Evolutionary conservation across 2,113 vertebrate species (phyloP).

Genomic region (Struthio camelus): DNA sequence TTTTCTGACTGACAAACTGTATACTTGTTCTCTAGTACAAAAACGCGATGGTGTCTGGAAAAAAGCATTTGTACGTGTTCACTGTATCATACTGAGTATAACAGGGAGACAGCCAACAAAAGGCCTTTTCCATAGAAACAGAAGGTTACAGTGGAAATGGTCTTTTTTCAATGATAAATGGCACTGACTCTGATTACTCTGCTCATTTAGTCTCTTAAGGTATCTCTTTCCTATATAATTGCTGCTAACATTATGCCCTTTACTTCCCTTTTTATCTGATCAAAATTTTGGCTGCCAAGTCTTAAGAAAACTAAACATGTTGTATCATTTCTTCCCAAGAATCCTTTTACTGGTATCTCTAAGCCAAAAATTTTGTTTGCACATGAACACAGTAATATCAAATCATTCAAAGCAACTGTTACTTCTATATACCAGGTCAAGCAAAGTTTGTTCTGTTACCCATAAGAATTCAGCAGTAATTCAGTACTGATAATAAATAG

Average conservation of each 20-base stretch:
- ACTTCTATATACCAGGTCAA: not conserved
- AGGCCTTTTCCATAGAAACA: not conserved
- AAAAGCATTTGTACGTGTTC: not conserved
- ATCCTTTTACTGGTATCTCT: not conserved
- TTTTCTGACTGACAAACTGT: not conserved
- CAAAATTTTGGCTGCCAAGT: not conserved
- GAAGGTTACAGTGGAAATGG: not conserved
- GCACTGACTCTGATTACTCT: not conserved
- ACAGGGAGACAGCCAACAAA: not conserved
- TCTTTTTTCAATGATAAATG: not conserved
- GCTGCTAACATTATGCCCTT: not conserved
- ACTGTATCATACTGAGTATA: not conserved
- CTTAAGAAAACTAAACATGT: not conserved
- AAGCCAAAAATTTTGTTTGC: not conserved
- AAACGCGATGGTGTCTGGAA: not conserved
- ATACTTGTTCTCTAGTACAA: not conserved
- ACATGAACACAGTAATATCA: not conserved
- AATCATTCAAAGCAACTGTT: not conserved
- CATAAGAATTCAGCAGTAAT: not conserved
- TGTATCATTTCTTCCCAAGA: not conserved
- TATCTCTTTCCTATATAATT: not conserved
- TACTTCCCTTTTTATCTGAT: conserved; percentile 9
- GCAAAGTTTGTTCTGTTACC: not conserved
- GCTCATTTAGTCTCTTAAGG: not conserved
- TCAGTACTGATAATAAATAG: not conserved